These are phyloP conservation scores for Listronotus oregonensis DNA, from an alignment of 1,140 invertebrate species.

Conservation along the genomic window DNA sequence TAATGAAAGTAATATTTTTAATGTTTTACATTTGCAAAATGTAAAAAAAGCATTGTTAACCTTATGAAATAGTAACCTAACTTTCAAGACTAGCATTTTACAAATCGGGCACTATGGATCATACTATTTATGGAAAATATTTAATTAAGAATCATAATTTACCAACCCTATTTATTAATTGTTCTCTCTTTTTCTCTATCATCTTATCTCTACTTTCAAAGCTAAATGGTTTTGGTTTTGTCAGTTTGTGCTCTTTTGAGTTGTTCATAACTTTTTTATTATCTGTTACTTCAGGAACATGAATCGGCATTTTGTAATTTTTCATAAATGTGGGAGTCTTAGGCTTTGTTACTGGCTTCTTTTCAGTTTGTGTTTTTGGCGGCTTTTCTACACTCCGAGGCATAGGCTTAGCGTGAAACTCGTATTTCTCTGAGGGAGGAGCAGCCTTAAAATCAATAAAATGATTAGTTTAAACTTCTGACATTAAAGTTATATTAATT, in stretches of 20 bases:
- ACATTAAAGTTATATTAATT: background rate
- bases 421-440: conserved; percentile 22
- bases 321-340: conserved; percentile 38
- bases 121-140: background rate
- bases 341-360: conserved; percentile 29
- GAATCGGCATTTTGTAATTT: conserved; percentile 7
- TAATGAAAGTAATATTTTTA: no score
- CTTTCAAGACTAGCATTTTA: no score
- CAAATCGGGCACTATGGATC: no score
- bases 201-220: conserved; percentile 60
- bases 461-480: no score
- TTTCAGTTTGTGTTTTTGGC: background rate
- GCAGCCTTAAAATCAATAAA: background rate
- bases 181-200: conserved; percentile 55
- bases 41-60: no score
- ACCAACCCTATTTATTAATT: conserved; percentile 58
- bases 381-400: conserved; percentile 37
- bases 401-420: conserved; percentile 47
- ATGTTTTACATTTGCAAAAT: no score
- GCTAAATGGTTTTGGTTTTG: conserved; percentile 58
- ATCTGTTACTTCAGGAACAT: background rate
- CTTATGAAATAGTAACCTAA: no score
- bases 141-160: conserved; percentile 13
- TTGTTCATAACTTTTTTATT: conserved; percentile 7
- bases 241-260: conserved; percentile 36